phyloP scores from a whole-genome alignment of 1,140 invertebrate species.

The Pentalonia nigronervosa region DNA sequence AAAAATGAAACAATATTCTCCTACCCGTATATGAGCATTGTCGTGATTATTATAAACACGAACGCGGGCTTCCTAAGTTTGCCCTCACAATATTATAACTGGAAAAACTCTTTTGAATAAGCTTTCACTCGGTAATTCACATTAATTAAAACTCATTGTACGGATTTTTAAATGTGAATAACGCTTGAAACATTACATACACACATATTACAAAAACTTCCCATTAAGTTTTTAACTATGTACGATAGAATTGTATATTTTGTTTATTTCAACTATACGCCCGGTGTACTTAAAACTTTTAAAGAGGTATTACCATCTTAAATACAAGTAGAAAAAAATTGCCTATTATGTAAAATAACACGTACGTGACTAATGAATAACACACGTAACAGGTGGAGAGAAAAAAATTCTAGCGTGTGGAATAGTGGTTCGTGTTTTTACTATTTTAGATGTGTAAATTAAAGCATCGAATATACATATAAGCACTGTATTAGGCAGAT shows the following conservation, averaged over 20 bases:
- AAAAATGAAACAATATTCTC: constrained; percentile 57
- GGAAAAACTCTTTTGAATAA: neutral
- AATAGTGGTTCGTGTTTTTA: constrained; percentile 24
- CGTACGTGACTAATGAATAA: constrained; percentile 54
- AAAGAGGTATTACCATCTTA: constrained; percentile 7
- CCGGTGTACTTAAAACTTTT: constrained; percentile 26
- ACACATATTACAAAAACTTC: neutral
- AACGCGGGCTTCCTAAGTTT: constrained; percentile 51
- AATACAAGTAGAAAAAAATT: constrained; percentile 36
- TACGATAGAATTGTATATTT: constrained; percentile 26
- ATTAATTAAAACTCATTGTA: constrained; percentile 45
- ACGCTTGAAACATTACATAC: constrained; percentile 5
- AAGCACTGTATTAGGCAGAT: too few species aligned
- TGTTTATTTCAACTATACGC: constrained; percentile 1
- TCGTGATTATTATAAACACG: constrained; percentile 36
- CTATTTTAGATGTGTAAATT: constrained; percentile 23
- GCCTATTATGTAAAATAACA: constrained; percentile 49
- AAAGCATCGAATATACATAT: neutral
- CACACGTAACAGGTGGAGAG: constrained; percentile 38
- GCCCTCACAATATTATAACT: constrained; percentile 31
- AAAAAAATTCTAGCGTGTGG: constrained; percentile 35
- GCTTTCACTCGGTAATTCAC: constrained; percentile 39
- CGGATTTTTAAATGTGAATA: neutral
- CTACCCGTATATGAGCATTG: constrained; percentile 50
- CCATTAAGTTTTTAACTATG: constrained; percentile 19